These are phyloP conservation scores for Acyrthosiphon pisum DNA, from an alignment of 1,140 invertebrate species.

Conservation along the genomic window DNA sequence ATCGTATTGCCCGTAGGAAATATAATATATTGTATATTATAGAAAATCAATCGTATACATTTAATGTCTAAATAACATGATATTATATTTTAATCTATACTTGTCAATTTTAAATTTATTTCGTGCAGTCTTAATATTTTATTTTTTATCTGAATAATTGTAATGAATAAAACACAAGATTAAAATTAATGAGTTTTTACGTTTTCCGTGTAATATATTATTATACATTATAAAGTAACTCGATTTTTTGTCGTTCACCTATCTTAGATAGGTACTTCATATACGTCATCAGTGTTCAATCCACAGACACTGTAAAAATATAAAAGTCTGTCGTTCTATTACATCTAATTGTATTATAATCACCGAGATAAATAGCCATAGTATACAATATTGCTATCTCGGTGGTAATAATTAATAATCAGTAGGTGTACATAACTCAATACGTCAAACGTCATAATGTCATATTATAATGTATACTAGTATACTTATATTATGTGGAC, in stretches of 20 bases:
- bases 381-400: background rate
- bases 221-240: background rate
- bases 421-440: background rate
- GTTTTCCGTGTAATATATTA: background rate
- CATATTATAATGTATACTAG: background rate
- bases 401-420: background rate
- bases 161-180: background rate
- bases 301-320: background rate
- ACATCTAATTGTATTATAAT: background rate
- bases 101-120: constrained; percentile 7
- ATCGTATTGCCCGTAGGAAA: no score
- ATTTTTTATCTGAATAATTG: constrained; percentile 3
- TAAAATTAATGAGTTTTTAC: background rate
- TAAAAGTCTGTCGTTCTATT: background rate
- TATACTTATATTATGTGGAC: background rate
- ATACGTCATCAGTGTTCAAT: background rate
- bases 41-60: background rate
- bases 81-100: constrained; percentile 19
- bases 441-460: background rate
- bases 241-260: background rate
- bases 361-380: background rate
- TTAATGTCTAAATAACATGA: background rate
- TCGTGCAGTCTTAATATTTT: background rate
- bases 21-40: background rate
- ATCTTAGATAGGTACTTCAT: background rate